Base-by-base conservation (phyloP, 2,888 invertebrate genomes). In the Portevinia maculata region DNA sequence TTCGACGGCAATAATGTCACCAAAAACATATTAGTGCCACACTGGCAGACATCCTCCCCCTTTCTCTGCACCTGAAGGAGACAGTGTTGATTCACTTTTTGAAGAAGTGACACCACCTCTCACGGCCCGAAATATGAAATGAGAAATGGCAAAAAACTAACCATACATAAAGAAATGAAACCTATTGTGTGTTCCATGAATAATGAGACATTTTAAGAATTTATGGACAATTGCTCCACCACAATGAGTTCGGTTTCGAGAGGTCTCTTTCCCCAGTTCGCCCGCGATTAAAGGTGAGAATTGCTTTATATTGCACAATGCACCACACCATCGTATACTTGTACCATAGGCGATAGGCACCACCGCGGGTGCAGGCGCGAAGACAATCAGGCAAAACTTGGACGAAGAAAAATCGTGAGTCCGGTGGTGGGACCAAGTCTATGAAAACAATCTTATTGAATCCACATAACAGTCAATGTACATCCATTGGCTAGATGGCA, bases 181-280 rank as follows among this genome's bases (percentile, higher is more conserved):
- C 71, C 88, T 87, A 88, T 89, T 89, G 88, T 89, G 87, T 87
- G 89, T 87, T 86, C 88, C 87, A 89, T 90, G 90, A 90, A 90
- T 90, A 90, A 90, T 90, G 89, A 89, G 89, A 90, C 89, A 88
- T 89, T 90, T 89, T 86, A 88, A 87, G 87, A 89, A 90, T 90
- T 90, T 90, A 90, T 88, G 89, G 88, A 89, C 88, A 88, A 87
- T 88, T 87, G 89, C 89, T 89, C 88, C 87, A 89, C 89, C 89
- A 86, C 89, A 89, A 86, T 87, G 85, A 85, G 86, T 85, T 83
- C 67, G 83, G 78, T 83, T 78, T 76, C 39, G 55, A 55, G 44
- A 44, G 70, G 75, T 64, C 59, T 76, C 71, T 71, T 65, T 71
- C 76, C 71, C 65, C 50, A 55, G 62, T 78, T 57, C 71, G 55